phyloP scores from a whole-genome alignment of 1,140 invertebrate genomes.

The Solenopsis fugax region DNA sequence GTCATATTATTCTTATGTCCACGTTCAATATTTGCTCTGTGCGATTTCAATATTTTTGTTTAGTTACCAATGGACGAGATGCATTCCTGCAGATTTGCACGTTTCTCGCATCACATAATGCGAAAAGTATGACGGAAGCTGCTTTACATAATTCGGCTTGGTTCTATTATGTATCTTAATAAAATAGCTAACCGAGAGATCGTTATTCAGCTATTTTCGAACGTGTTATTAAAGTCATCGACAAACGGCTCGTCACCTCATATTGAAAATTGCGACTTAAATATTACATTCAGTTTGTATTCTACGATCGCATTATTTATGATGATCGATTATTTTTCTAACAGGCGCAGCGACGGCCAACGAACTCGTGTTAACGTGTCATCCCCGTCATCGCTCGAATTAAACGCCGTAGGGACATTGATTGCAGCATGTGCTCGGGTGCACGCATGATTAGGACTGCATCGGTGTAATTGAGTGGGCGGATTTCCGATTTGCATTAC shows the following conservation, averaged over 20 bases:
- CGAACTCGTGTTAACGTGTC: not conserved
- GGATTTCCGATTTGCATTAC: slow-evolving; percentile 82
- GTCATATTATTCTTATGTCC: slow-evolving; percentile 59
- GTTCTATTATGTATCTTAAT: not conserved
- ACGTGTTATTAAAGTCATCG: not conserved
- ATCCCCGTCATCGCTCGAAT: slow-evolving; percentile 68
- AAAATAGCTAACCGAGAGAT: not conserved
- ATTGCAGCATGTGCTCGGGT: slow-evolving; percentile 71
- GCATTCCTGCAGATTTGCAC: slow-evolving; percentile 38
- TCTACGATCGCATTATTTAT: not conserved
- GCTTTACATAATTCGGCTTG: not conserved
- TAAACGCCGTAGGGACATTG: slow-evolving; percentile 71
- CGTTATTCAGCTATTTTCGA: not conserved
- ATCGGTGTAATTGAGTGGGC: slow-evolving; percentile 80
- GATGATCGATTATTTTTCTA: not conserved
- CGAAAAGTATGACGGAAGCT: not conserved
- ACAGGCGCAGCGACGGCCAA: not conserved
- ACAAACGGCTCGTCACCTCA: not conserved
- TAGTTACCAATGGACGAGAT: slow-evolving; percentile 55
- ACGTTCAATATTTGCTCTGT: slow-evolving; percentile 54
- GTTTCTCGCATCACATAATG: slow-evolving; percentile 3
- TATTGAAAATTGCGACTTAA: not conserved
- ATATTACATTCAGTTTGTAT: not conserved
- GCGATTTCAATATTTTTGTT: slow-evolving; percentile 65
- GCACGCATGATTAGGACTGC: slow-evolving; percentile 78